These are phyloP conservation scores for Ardeotis arabs DNA, from an alignment of 2,113 vertebrate genomes.

Conservation along the genomic window DNA sequence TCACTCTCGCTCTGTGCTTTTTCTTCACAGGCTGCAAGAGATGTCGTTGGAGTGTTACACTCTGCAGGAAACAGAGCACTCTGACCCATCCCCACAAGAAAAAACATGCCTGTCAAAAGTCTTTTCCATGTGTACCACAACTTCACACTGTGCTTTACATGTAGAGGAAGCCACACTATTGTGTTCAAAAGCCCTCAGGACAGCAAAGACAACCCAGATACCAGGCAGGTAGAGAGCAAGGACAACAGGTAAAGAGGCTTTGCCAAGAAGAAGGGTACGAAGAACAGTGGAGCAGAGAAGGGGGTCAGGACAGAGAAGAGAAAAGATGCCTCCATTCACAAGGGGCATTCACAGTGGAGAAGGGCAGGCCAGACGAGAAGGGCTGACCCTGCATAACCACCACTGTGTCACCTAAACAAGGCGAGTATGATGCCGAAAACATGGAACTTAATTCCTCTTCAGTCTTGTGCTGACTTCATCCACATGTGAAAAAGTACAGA, in stretches of 20 bases:
- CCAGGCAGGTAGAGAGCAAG: background rate
- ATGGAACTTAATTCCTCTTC: background rate
- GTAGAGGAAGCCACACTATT: background rate
- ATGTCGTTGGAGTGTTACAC: background rate
- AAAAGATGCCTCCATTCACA: background rate
- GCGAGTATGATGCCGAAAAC: background rate
- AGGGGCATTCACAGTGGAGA: background rate
- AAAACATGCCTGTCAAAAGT: background rate
- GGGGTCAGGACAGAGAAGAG: background rate
- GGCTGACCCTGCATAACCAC: background rate
- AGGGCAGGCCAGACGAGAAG: background rate
- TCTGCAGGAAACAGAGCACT: background rate
- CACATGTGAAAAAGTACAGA: background rate
- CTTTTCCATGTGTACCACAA: background rate
- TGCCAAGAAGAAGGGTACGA: background rate
- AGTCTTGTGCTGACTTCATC: background rate
- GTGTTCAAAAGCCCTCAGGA: background rate
- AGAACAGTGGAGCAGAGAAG: background rate
- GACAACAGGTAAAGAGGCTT: background rate
- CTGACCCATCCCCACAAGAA: background rate
- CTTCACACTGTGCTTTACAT: background rate
- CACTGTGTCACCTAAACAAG: background rate
- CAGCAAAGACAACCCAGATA: background rate
- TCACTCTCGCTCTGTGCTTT: constrained; percentile 90
- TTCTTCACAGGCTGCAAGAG: constrained; percentile 88